These are phyloP conservation scores for Notothenia rossii DNA, from an alignment of 2,113 vertebrate species.

Conservation along the genomic window DNA sequence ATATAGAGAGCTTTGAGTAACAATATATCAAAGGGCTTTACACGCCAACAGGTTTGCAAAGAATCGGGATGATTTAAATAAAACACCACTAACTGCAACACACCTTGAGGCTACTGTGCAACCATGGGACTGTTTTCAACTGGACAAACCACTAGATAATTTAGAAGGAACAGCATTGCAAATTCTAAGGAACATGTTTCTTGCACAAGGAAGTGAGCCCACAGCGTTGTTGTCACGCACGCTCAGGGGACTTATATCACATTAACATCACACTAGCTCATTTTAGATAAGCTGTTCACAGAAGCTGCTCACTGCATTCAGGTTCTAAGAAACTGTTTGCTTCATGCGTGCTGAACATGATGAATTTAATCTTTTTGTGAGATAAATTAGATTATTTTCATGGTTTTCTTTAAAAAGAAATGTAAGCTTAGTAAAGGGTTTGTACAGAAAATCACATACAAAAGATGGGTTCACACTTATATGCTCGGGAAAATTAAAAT, in stretches of 20 bases:
- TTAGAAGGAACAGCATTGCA: slow-evolving; percentile 27
- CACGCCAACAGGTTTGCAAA: too few relatives aligned
- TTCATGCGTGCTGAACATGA: not conserved
- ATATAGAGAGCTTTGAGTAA: too few relatives aligned
- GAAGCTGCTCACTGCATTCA: not conserved
- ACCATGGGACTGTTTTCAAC: slow-evolving; percentile 27
- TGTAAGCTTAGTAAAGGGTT: not conserved
- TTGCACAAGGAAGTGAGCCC: slow-evolving; percentile 30
- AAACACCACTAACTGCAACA: slow-evolving; percentile 24
- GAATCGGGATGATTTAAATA: not conserved
- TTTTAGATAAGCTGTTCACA: slow-evolving; percentile 37
- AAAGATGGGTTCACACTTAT: not conserved
- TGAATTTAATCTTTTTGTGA: not conserved
- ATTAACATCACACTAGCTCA: not conserved
- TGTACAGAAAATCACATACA: not conserved
- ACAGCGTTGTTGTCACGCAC: not conserved
- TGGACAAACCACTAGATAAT: slow-evolving; percentile 4
- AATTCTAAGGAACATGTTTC: slow-evolving; percentile 25
- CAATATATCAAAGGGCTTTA: too few relatives aligned
- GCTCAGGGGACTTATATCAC: slow-evolving; percentile 1
- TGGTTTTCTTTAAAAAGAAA: not conserved
- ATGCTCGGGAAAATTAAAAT: not conserved
- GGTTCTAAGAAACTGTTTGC: slow-evolving; percentile 34
- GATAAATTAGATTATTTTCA: not conserved
- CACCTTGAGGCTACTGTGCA: slow-evolving; percentile 7